Conservation (phyloP, 2,113 vertebrate species). For the Spilogale gracilis region DNA sequence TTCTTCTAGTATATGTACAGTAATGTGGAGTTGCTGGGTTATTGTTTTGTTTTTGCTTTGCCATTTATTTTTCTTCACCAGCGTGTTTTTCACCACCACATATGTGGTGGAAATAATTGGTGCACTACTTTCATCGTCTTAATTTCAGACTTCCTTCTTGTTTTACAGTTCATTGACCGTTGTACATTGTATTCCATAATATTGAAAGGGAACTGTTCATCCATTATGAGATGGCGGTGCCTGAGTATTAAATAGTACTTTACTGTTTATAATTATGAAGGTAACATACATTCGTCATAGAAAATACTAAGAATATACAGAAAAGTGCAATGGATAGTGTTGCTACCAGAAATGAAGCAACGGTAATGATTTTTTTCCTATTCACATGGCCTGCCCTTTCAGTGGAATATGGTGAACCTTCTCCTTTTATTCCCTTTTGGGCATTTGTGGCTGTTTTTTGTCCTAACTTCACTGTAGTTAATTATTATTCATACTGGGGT, state of each 20-base stretch:
- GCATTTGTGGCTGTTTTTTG: not conserved
- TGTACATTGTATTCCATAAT: not conserved
- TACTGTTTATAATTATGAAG: conserved; percentile 28
- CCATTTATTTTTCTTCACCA: not conserved
- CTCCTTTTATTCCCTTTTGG: conserved; percentile 12
- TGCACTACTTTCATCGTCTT: not conserved
- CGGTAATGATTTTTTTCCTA: not conserved
- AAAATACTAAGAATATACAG: not conserved
- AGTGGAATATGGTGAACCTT: not conserved
- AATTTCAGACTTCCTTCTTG: not conserved
- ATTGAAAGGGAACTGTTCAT: not conserved
- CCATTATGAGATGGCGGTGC: not conserved
- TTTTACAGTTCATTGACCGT: not conserved
- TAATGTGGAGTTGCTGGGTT: not conserved
- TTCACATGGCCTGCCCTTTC: conserved; percentile 11
- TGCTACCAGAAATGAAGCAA: not conserved
- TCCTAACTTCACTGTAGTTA: not conserved
- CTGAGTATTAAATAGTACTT: conserved; percentile 29
- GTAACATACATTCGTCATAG: not conserved
- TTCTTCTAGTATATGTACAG: not conserved
- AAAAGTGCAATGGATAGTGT: not conserved
- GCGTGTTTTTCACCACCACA: not conserved
- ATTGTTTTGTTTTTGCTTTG: not conserved
- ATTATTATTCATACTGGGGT: not conserved
- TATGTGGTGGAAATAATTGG: not conserved